phyloP scores from a whole-genome alignment of 1,140 invertebrate species.

The Drosophila azteca region DNA sequence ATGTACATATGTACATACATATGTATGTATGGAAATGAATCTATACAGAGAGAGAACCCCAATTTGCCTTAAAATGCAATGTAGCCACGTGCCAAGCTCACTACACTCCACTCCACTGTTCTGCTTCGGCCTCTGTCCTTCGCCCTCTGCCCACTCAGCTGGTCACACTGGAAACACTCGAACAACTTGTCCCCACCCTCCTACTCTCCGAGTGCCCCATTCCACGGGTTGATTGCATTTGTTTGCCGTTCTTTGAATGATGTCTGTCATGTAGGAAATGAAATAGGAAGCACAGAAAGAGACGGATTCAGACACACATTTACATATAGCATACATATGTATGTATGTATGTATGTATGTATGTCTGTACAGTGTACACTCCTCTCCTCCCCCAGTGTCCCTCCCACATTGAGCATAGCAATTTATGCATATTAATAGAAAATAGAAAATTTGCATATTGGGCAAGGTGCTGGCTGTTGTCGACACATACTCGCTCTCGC shows the following conservation, averaged over 20 bases:
- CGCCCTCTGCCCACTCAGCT: background rate
- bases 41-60: conserved; percentile 1
- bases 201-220: background rate
- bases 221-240: conserved; percentile 69
- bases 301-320: conserved; percentile 5
- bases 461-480: conserved; percentile 61
- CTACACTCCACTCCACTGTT: no score
- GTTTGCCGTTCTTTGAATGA: conserved; percentile 58
- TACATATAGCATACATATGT: conserved; percentile 27
- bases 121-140: background rate
- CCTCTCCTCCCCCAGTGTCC: background rate
- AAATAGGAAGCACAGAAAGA: conserved; percentile 64
- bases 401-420: conserved; percentile 41
- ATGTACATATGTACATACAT: no score
- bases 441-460: conserved; percentile 77
- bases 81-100: conserved; percentile 34
- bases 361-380: background rate
- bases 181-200: background rate
- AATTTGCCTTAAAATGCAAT: conserved; percentile 43
- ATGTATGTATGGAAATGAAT: no score
- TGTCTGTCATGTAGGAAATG: conserved; percentile 67
- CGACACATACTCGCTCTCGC: background rate
- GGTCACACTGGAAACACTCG: no score
- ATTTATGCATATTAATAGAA: conserved; percentile 77
- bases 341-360: no score